Base-by-base conservation (phyloP, 2,888 invertebrate genomes). In the Stictocephala bisonia region DNA sequence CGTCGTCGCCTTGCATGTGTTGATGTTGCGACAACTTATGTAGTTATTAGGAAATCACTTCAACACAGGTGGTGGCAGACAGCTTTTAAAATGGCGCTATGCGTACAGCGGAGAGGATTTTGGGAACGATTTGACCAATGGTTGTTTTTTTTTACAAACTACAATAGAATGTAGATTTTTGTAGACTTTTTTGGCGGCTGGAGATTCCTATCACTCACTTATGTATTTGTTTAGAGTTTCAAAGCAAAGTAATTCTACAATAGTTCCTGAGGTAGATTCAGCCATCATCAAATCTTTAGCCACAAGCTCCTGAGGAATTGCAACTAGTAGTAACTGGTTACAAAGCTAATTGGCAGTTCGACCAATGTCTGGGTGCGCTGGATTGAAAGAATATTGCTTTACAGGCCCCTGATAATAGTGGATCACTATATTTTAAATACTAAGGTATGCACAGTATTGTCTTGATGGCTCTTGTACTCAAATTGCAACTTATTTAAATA, bases 31-130 rank as follows among this genome's bases (percentile, higher is more conserved):
- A 24, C 51, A 29, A 29, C 31, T 7, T 58, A 20, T n/a, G 24
- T 58, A 15, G 58, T 58, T 18, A 58, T 58, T 24, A 58, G 9
- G 15, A 9, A 26, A 27, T 29, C 58, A 6, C 26, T 7, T n/a
- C 58, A 26, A 11, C 58, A 15, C n/a, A 58, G 58, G 18, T 58
- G 58, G 58, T 58, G 58, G 29, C 27, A 58, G 58, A 27, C 58
- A 58, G 13, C 31, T 60, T 11, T 51, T 51, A 22, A 20, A 51
- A 13, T 22, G 22, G 22, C 18, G 51, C 22, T 51, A 51, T 22
- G 51, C 18, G 51, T 51, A 51, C 24, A 51, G 51, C 24, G 51
- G 51, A 3, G 3, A 51, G 13, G 51, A 51, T 22, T 51, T 51
- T 7, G 7, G 18, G 3, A 20, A 20, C 3, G 18, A 51, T 22